Evolutionary conservation across 2,888 invertebrate species (phyloP).

Genomic region (Drosophila hamatofila): DNA sequence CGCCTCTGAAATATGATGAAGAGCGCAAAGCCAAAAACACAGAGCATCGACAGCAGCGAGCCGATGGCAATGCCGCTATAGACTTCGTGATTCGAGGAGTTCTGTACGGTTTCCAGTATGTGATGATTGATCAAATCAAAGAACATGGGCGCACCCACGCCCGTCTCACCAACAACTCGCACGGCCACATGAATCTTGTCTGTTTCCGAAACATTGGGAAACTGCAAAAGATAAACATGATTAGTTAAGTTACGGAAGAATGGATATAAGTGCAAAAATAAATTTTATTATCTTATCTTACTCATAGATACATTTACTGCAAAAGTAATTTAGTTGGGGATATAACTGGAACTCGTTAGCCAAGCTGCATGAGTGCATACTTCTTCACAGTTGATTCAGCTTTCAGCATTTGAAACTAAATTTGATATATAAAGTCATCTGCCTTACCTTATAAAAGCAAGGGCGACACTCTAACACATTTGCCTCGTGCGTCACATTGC

Average conservation of each 20-base stretch:
- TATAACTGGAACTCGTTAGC: not conserved
- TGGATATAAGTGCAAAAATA: too few species aligned
- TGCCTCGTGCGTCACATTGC: slow-evolving; percentile 82
- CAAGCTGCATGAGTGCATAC: too few species aligned
- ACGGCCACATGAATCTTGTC: slow-evolving; percentile 84
- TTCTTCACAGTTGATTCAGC: too few species aligned
- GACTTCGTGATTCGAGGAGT: slow-evolving; percentile 74
- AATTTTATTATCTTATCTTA: too few species aligned
- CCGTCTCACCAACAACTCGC: slow-evolving; percentile 84
- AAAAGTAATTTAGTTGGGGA: too few species aligned
- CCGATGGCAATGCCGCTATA: slow-evolving; percentile 84
- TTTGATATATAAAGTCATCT: not conserved
- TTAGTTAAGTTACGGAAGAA: not conserved
- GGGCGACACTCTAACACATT: slow-evolving; percentile 79
- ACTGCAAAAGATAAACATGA: slow-evolving; percentile 50
- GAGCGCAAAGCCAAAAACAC: slow-evolving; percentile 81
- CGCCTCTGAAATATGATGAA: slow-evolving; percentile 83
- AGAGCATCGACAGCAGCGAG: slow-evolving; percentile 79
- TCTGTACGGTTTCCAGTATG: slow-evolving; percentile 62
- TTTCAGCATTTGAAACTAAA: too few species aligned
- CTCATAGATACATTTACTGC: too few species aligned
- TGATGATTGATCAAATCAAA: slow-evolving; percentile 81
- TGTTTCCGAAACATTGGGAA: slow-evolving; percentile 84
- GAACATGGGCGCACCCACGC: slow-evolving; percentile 84
- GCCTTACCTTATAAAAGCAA: slow-evolving; percentile 78